Evolutionary conservation across 2,113 vertebrate species (phyloP), one percentile per base, ranked within the genome.

Genomic region (Marmota flaviventris): DNA sequence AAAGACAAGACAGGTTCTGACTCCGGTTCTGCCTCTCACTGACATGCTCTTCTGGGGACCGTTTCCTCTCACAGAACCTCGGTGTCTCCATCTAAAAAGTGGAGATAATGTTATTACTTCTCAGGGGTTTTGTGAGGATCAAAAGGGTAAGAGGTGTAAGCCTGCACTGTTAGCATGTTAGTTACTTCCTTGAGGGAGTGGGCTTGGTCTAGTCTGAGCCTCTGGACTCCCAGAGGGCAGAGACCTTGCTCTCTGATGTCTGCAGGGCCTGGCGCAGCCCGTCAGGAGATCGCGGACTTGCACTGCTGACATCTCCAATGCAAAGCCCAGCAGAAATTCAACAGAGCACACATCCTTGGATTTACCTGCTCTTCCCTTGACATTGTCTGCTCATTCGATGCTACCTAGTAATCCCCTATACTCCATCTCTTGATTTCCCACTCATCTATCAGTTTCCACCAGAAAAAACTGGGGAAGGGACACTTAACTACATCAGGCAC

Each of bases 361-460:
- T 34, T 32, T n/a, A 17, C 73, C 58, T 24, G 72, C n/a, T 10
- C 25, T 39, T 42, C 67, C 9, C 56, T 87, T 84, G 42, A 45
- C 45, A 20, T 13, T 37, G 51, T 48, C 73, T 72, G 45, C 24
- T 84, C n/a, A n/a, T n/a, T 72, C 77, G 53, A 0, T 16, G 73
- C 82, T 42, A 77, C 37, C 69, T 37, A 45, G 45, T 25, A 29
- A 81, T 8, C 37, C 48, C 8, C 22, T 51, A 0, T 84, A 7
- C 65, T 32, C 29, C 18, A 22, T n/a, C 29, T 63, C 72, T 34
- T 29, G 39, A 34, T 84, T 83, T 72, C 8, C 37, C n/a, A 67
- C 63, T 67, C 58, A 61, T 72, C 91, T 58, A 89, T 77, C 75
- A 82, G 22, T 79, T 94, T 92, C 84, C 20, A 51, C 37, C 45